A percentile compares a stretch with the other conserved stretches of the same genome.
phyloP scores from a whole-genome alignment of 2,797 vertebrate genomes.

The Characodon lateralis region DNA sequence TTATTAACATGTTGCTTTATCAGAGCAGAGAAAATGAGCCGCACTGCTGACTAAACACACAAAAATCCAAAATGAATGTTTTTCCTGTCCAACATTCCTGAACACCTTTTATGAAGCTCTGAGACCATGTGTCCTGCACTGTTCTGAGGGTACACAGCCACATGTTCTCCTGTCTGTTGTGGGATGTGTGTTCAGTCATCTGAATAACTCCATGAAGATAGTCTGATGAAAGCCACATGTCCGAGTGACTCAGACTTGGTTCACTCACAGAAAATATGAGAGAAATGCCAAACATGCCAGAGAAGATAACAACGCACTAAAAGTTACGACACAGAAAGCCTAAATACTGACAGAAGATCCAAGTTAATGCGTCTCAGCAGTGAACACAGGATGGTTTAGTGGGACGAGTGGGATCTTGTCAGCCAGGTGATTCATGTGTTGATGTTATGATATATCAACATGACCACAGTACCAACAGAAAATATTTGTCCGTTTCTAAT shows the following conservation, averaged over 20 bases:
- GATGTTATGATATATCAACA: too few relatives aligned
- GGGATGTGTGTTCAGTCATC: constrained; percentile 43
- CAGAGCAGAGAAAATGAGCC: constrained; percentile 21
- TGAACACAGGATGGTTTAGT: constrained; percentile 16
- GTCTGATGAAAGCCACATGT: constrained; percentile 72
- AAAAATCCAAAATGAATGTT: constrained; percentile 28
- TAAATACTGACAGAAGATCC: constrained; percentile 13
- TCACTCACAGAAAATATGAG: constrained; percentile 67
- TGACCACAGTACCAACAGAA: too few relatives aligned
- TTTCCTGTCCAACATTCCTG: constrained; percentile 35
- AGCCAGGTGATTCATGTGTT: constrained; percentile 43
- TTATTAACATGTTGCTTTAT: constrained; percentile 16
- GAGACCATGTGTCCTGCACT: constrained; percentile 52
- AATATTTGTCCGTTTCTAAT: too few relatives aligned
- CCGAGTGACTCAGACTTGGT: constrained; percentile 56
- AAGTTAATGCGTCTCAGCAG: too few relatives aligned
- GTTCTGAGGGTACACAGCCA: constrained; percentile 43
- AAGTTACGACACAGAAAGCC: not conserved
- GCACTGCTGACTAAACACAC: constrained; percentile 30
- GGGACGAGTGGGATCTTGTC: constrained; percentile 31
- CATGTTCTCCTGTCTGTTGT: constrained; percentile 44
- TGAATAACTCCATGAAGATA: constrained; percentile 65
- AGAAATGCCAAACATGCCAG: constrained; percentile 70
- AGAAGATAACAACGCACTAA: constrained; percentile 30
- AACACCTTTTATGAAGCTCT: constrained; percentile 64